Evolutionary conservation across 2,797 vertebrate genomes (phyloP).

Genomic region (Spinus olivaceus): DNA sequence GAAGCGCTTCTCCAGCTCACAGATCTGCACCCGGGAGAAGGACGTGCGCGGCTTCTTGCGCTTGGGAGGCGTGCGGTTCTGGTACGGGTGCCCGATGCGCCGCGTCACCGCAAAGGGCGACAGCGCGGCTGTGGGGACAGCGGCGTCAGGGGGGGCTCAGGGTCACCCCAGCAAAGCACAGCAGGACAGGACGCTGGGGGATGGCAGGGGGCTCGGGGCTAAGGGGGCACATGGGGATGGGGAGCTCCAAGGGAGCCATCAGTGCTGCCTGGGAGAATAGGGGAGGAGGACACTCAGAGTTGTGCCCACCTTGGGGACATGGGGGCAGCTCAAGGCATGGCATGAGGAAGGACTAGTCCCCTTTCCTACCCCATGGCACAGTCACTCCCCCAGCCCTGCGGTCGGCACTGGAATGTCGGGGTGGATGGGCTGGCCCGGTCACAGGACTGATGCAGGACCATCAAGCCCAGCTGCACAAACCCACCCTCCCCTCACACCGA

Average conservation of each 20-base stretch:
- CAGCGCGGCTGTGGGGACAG: conserved; percentile 80
- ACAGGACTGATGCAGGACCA: background rate
- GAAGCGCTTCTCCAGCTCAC: conserved; percentile 95
- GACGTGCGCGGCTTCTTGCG: conserved; percentile 95
- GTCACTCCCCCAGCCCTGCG: rapidly evolving
- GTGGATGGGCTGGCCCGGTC: background rate
- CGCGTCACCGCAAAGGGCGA: conserved; percentile 91
- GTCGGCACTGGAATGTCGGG: background rate
- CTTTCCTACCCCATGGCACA: rapidly evolving
- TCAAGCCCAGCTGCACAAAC: background rate
- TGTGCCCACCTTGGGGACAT: rapidly evolving
- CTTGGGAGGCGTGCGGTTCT: conserved; percentile 95
- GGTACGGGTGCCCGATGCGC: conserved; percentile 94
- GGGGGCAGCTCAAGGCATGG: rapidly evolving
- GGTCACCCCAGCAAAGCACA: background rate
- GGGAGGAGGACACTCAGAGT: rapidly evolving
- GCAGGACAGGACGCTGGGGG: background rate
- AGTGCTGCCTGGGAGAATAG: background rate
- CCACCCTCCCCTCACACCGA: rapidly evolving
- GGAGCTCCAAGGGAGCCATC: too few relatives aligned
- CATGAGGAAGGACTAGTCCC: rapidly evolving
- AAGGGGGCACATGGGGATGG: rapidly evolving
- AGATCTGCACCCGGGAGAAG: conserved; percentile 93
- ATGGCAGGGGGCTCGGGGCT: rapidly evolving
- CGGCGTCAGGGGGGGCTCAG: rapidly evolving